Conservation (phyloP, 2,113 vertebrate genomes). For the Odobenus rosmarus region DNA sequence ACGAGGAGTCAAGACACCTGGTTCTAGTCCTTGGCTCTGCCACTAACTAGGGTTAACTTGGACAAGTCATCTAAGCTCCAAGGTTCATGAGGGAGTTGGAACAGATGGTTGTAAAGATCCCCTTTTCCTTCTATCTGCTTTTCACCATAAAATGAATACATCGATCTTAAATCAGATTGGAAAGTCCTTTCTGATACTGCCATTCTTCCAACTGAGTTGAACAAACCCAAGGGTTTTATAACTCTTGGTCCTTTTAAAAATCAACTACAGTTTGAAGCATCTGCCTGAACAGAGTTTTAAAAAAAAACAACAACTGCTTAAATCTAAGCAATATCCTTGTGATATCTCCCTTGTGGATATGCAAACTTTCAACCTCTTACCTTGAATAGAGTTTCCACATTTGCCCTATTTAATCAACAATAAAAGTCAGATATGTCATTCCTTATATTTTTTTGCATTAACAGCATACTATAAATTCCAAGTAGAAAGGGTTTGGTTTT, state of each 20-base stretch:
- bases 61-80: background rate
- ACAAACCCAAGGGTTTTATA: slow-evolving; percentile 56
- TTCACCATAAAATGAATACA: slow-evolving; percentile 45
- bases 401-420: slow-evolving; percentile 80
- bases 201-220: slow-evolving; percentile 57
- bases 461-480: slow-evolving; percentile 79
- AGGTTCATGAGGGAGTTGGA: background rate
- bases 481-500: slow-evolving; percentile 49
- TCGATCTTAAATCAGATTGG: background rate
- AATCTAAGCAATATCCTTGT: slow-evolving; percentile 52
- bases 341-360: slow-evolving; percentile 66
- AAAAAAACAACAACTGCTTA: background rate
- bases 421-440: slow-evolving; percentile 77
- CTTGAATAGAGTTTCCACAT: slow-evolving; percentile 74
- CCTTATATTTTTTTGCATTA: slow-evolving; percentile 79
- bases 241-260: slow-evolving; percentile 59
- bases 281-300: slow-evolving; percentile 44
- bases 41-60: background rate
- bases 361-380: slow-evolving; percentile 80
- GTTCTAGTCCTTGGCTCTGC: background rate
- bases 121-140: slow-evolving; percentile 32
- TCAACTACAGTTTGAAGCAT: slow-evolving; percentile 55
- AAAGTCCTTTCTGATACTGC: slow-evolving; percentile 50
- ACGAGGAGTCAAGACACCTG: background rate
- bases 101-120: background rate